Evolutionary conservation across 2,888 invertebrate genomes (phyloP), one percentile per base, ranked within the genome.

Genomic region (Drosophila monieri): DNA sequence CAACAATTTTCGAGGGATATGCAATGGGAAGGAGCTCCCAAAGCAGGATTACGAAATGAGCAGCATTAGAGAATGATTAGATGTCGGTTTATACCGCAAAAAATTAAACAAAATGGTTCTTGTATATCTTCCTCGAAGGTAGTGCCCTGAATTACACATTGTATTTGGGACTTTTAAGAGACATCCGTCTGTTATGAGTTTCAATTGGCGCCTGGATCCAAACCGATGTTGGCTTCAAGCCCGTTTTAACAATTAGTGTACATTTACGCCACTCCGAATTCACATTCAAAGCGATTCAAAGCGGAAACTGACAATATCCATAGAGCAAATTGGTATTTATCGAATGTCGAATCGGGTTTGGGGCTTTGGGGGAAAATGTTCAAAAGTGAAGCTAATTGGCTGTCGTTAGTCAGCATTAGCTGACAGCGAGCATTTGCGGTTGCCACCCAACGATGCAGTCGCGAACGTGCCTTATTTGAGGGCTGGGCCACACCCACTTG

Each of bases 341-440:
- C 35, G 35, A 61, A 43, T 61, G 23, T 49, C 10, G 30, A 39
- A 39, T 37, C 6, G 18, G 25, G 23, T n/a, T 35, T 9, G 37
- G 39, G n/a, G 3, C 27, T 52, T n/a, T n/a, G 23, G n/a, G 14
- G 30, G 66, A 18, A 51, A 49, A 30, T 43, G 48, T 23, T 30
- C 25, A 35, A 32, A 70, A 41, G 30, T 44, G 43, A 60, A 70
- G 25, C 60, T 55, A 69, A 69, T 60, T 69, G 69, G 53, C 54
- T 55, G 53, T 70, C 70, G 51, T 70, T 69, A 55, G 49, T 47
- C 54, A 41, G 30, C 51, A 60, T 57, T 46, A 49, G 57, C 37
- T 46, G 37, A 49, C 12, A 30, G 41, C 27, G 18, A 30, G 53
- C 53, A 43, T 27, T 30, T 43, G 43, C 18, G 54, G 44, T 44